Evolutionary conservation across 2,113 vertebrate species (phyloP).

Genomic region (Peromyscus californicus): DNA sequence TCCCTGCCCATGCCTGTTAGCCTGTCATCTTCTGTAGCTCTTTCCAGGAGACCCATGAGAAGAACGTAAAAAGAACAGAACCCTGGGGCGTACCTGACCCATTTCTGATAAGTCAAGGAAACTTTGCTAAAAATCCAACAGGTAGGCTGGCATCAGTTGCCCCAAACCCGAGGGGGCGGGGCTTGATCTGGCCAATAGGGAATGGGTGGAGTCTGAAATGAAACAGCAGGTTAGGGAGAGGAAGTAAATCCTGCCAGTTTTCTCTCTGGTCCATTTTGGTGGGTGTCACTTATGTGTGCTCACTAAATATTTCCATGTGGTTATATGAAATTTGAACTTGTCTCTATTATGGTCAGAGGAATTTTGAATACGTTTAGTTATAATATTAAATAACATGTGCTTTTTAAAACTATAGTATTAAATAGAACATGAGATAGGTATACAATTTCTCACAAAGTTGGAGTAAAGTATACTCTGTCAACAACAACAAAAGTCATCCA

Average conservation of each 20-base stretch:
- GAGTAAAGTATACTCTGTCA: background rate
- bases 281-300: background rate
- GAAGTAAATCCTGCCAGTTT: background rate
- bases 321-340: slow-evolving; percentile 23
- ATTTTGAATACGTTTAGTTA: slow-evolving; percentile 49
- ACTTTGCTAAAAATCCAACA: background rate
- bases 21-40: background rate
- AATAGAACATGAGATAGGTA: background rate
- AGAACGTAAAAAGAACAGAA: background rate
- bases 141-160: background rate
- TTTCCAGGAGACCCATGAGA: background rate
- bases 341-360: background rate
- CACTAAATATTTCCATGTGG: background rate
- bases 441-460: background rate
- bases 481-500: background rate
- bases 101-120: background rate
- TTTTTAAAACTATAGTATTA: background rate
- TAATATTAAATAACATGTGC: background rate
- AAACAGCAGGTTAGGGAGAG: background rate
- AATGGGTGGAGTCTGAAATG: background rate
- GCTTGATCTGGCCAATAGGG: background rate
- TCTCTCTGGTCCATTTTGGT: background rate
- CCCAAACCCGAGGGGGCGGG: background rate
- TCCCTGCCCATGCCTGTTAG: background rate
- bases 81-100: background rate